phyloP scores from a whole-genome alignment of 92 coral and sea anemone species.

The Pocillopora meandrina region DNA sequence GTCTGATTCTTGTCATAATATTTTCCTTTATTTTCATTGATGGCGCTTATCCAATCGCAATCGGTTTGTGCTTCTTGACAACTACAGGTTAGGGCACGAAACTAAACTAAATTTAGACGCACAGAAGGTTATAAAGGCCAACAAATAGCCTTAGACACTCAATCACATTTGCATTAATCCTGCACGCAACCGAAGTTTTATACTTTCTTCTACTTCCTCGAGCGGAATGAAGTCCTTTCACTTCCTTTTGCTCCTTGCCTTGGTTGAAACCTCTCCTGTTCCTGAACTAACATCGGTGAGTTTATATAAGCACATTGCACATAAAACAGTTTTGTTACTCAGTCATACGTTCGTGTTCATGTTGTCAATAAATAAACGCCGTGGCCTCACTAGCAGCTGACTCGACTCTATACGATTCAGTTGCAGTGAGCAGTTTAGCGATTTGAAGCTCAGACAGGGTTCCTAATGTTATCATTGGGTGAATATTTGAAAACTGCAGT shows the following conservation, averaged over 20 bases:
- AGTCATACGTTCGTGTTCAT: too few relatives aligned
- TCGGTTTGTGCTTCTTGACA: too few relatives aligned
- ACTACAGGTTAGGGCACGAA: background rate
- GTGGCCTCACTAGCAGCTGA: background rate
- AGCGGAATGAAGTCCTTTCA: slow-evolving; percentile 2
- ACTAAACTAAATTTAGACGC: background rate
- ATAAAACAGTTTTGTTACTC: too few relatives aligned
- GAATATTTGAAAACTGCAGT: too few relatives aligned
- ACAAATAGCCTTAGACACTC: background rate
- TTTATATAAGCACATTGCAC: background rate
- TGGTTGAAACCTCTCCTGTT: background rate
- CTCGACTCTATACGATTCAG: too few relatives aligned
- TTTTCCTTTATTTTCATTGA: too few relatives aligned
- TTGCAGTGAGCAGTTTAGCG: too few relatives aligned
- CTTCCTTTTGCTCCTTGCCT: slow-evolving; percentile 1
- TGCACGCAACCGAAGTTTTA: background rate
- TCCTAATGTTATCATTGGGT: too few relatives aligned
- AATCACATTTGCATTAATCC: background rate
- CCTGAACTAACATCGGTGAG: slow-evolving; percentile 3
- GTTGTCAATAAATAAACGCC: too few relatives aligned
- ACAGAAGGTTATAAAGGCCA: background rate
- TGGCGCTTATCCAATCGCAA: too few relatives aligned
- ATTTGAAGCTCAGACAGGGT: too few relatives aligned
- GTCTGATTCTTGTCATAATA: too few relatives aligned
- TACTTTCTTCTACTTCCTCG: background rate